These are phyloP conservation scores for Pollenia amentaria DNA, from an alignment of 2,888 invertebrate genomes.

Conservation along the genomic window DNA sequence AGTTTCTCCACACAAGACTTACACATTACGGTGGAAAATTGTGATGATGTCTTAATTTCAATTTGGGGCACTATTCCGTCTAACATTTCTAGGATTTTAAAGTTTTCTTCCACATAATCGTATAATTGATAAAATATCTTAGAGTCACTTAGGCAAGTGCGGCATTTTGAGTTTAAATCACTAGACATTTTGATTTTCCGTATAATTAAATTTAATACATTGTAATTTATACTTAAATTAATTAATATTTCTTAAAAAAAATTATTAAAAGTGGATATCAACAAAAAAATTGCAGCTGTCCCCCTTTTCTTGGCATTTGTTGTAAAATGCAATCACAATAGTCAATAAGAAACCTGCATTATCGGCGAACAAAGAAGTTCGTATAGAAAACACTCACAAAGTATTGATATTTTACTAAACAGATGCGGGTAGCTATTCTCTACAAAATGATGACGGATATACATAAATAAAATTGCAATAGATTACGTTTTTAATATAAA, in stretches of 20 bases:
- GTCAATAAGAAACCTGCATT: conserved; percentile 23
- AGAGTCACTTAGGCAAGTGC: conserved; percentile 60
- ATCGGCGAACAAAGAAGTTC: conserved; percentile 52
- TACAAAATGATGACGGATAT: too few relatives aligned
- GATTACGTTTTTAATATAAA: not conserved
- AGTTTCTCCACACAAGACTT: conserved; percentile 85
- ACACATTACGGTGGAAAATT: conserved; percentile 56
- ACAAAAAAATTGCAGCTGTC: conserved; percentile 63
- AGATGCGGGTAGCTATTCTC: too few relatives aligned
- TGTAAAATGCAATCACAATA: conserved; percentile 56
- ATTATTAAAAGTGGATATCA: conserved; percentile 38
- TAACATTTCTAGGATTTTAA: conserved; percentile 64
- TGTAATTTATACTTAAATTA: not conserved
- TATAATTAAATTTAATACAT: conserved; percentile 10
- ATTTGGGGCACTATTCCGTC: conserved; percentile 65
- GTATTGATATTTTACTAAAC: not conserved
- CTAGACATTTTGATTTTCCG: conserved; percentile 43
- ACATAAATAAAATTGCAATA: not conserved
- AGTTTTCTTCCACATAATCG: conserved; percentile 67
- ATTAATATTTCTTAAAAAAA: conserved; percentile 19
- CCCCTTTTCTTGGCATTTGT: not conserved
- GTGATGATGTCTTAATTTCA: conserved; percentile 46
- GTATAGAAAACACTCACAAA: not conserved
- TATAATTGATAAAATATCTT: conserved; percentile 46
- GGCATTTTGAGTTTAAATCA: conserved; percentile 57